phyloP scores from a whole-genome alignment of 2,888 invertebrate species.

The Eupithecia insigniata region DNA sequence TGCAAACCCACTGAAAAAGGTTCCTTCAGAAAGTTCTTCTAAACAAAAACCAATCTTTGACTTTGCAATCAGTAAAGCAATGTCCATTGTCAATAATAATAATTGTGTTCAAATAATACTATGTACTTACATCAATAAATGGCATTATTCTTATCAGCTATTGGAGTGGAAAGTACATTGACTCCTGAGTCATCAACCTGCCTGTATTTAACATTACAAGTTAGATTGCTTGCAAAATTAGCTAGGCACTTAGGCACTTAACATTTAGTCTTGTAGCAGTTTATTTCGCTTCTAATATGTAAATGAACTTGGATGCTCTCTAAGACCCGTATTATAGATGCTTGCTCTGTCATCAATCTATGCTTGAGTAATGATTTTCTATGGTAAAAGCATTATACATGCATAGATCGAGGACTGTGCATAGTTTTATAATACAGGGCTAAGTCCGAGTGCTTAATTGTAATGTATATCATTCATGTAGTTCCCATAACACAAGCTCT shows the following conservation, averaged over 20 bases:
- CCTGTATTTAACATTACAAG: not conserved
- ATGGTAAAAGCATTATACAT: too few species aligned
- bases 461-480: not conserved
- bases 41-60: too few species aligned
- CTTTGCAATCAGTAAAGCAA: too few species aligned
- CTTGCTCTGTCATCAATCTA: too few species aligned
- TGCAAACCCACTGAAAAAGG: not conserved
- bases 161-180: constrained; percentile 45
- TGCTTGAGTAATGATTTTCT: too few species aligned
- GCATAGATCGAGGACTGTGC: too few species aligned
- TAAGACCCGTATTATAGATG: too few species aligned
- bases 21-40: too few species aligned
- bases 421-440: too few species aligned
- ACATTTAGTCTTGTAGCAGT: not conserved
- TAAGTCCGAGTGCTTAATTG: not conserved
- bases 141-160: constrained; percentile 46
- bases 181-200: not conserved
- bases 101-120: not conserved
- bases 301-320: not conserved
- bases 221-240: not conserved
- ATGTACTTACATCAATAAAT: constrained; percentile 5
- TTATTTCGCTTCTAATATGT: not conserved
- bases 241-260: not conserved
- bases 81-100: not conserved
- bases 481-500: not conserved